Evolutionary conservation across 1,140 invertebrate species (phyloP).

Genomic region (Philopotamus ludificatus): DNA sequence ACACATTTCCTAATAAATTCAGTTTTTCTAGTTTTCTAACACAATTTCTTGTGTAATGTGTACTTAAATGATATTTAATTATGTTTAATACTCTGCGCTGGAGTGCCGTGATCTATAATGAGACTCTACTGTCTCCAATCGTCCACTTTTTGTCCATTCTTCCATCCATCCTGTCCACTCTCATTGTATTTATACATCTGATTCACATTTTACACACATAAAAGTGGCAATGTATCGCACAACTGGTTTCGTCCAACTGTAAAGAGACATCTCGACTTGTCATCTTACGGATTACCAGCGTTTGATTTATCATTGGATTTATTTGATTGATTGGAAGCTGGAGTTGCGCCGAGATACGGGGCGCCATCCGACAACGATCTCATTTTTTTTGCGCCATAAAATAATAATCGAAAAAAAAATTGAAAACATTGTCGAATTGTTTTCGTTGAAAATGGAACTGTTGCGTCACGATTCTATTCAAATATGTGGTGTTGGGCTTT

Average conservation of each 20-base stretch:
- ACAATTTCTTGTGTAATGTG: no score
- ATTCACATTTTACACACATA: slow-evolving; percentile 1
- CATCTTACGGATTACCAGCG: slow-evolving; percentile 21
- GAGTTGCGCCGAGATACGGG: background rate
- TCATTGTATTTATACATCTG: background rate
- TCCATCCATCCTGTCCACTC: no score
- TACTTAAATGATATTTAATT: no score
- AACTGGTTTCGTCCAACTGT: slow-evolving; percentile 7
- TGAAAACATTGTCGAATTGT: background rate
- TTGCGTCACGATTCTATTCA: background rate
- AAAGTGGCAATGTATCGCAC: background rate
- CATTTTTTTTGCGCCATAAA: background rate
- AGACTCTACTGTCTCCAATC: no score
- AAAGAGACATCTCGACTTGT: slow-evolving; percentile 23
- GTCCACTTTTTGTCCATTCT: no score
- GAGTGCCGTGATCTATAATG: no score
- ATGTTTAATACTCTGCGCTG: no score
- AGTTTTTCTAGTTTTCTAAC: background rate
- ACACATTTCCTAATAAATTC: no score
- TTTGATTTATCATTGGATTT: slow-evolving; percentile 26
- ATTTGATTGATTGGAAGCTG: slow-evolving; percentile 22
- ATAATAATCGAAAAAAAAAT: no score
- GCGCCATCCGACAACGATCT: slow-evolving; percentile 2
- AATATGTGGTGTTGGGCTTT: background rate
- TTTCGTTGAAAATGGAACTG: background rate